Evolutionary conservation across 1,140 invertebrate species (phyloP).

Genomic region (Asbolus verrucosus): DNA sequence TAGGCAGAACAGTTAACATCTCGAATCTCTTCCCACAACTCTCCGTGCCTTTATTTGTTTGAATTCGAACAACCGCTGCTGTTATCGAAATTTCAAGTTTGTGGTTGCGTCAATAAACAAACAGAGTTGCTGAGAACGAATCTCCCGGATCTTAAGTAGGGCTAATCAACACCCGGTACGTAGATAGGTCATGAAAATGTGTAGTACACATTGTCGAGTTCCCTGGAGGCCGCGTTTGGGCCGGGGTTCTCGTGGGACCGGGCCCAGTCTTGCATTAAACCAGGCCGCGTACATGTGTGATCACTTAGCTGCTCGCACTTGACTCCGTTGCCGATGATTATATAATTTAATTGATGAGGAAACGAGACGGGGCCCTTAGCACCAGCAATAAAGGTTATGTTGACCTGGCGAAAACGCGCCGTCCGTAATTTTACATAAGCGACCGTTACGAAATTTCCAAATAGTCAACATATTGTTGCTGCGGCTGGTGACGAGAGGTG

Average conservation of each 20-base stretch:
- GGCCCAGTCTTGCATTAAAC: constrained; percentile 11
- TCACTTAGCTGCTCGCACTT: constrained; percentile 32
- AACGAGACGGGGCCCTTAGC: not conserved
- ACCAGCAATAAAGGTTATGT: not conserved
- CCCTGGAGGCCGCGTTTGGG: constrained; percentile 25
- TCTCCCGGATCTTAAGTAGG: constrained; percentile 23
- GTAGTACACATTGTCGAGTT: constrained; percentile 42
- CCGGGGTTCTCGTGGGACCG: constrained; percentile 35
- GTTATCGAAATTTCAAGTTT: not conserved
- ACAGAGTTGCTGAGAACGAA: constrained; percentile 7
- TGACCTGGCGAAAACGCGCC: too few relatives aligned
- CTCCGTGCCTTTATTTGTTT: too few relatives aligned
- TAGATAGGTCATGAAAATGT: constrained; percentile 46
- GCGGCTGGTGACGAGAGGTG: constrained; percentile 21
- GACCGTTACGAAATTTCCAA: constrained; percentile 1
- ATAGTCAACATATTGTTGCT: not conserved
- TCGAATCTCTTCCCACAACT: too few relatives aligned
- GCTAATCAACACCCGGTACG: constrained; percentile 6
- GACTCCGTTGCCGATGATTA: constrained; percentile 24
- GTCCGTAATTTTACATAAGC: not conserved
- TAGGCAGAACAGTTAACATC: too few relatives aligned
- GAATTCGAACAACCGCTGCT: too few relatives aligned
- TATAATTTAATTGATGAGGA: constrained; percentile 33
- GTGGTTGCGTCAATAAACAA: constrained; percentile 11
- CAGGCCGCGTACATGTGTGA: constrained; percentile 30